Conservation (phyloP, 2,113 vertebrate genomes). For the Condylura cristata region DNA sequence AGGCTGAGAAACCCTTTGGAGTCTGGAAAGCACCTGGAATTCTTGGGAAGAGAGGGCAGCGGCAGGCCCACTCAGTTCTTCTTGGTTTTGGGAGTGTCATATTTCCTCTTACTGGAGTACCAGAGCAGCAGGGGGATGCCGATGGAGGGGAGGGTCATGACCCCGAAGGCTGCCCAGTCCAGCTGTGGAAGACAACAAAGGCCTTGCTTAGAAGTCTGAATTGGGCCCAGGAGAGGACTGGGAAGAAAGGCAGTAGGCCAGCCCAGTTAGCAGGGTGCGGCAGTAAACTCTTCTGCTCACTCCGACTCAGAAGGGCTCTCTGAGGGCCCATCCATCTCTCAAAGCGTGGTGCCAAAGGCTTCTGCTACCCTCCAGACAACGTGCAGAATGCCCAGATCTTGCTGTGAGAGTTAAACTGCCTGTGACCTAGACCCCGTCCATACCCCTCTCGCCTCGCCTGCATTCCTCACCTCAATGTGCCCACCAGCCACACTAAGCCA, state of each 20-base stretch:
- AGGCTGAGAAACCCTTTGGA: background rate
- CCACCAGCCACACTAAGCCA: background rate
- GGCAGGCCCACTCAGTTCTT: slow-evolving; percentile 90
- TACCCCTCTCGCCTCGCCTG: background rate
- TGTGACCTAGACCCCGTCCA: background rate
- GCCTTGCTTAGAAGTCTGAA: background rate
- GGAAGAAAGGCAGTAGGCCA: background rate
- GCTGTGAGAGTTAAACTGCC: background rate
- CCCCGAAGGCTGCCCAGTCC: slow-evolving; percentile 97
- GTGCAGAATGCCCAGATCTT: background rate
- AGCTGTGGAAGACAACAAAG: slow-evolving; percentile 83
- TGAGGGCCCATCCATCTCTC: background rate
- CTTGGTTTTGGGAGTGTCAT: slow-evolving; percentile 94
- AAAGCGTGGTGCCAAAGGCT: background rate
- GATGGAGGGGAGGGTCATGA: slow-evolving; percentile 98
- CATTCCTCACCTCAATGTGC: background rate
- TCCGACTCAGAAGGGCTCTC: background rate
- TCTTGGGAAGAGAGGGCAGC: background rate
- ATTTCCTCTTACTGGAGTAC: slow-evolving; percentile 98
- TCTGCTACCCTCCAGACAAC: background rate
- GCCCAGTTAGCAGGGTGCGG: background rate
- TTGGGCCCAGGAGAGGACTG: background rate
- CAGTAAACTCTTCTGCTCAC: background rate
- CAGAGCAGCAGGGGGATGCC: slow-evolving; percentile 97
- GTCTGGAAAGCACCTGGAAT: slow-evolving; percentile 67